These are phyloP conservation scores for Athene noctua DNA, from an alignment of 2,113 vertebrate genomes.

Conservation along the genomic window DNA sequence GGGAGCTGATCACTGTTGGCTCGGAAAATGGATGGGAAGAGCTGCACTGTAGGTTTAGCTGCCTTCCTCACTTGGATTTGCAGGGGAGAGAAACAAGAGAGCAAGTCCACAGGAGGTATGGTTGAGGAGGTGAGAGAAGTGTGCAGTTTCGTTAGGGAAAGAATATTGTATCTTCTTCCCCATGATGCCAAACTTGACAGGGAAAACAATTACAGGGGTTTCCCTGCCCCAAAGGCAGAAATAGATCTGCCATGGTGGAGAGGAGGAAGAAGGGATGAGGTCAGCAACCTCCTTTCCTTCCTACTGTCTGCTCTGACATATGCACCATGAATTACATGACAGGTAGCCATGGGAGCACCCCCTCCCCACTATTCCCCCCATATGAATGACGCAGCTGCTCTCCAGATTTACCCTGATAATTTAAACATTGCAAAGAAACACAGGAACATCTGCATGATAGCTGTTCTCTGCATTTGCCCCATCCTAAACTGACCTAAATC, in stretches of 20 bases:
- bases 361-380: not conserved
- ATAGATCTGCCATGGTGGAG: not conserved
- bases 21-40: not conserved
- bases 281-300: not conserved
- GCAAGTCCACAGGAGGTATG: not conserved
- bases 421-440: not conserved
- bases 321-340: not conserved
- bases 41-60: not conserved
- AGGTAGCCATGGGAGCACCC: not conserved
- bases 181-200: not conserved
- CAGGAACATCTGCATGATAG: not conserved
- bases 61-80: not conserved
- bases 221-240: not conserved
- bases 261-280: not conserved
- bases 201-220: not conserved
- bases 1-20: not conserved
- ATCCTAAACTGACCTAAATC: not conserved
- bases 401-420: not conserved
- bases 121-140: not conserved
- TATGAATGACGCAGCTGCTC: not conserved
- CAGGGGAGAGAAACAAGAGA: not conserved
- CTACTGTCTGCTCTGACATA: not conserved
- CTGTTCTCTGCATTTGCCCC: not conserved
- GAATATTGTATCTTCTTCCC: not conserved
- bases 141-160: not conserved